A percentile compares a stretch with the other conserved stretches of the same genome.
Evolutionary conservation across 2,888 invertebrate genomes (phyloP).

Genomic region (Xanthia togata): DNA sequence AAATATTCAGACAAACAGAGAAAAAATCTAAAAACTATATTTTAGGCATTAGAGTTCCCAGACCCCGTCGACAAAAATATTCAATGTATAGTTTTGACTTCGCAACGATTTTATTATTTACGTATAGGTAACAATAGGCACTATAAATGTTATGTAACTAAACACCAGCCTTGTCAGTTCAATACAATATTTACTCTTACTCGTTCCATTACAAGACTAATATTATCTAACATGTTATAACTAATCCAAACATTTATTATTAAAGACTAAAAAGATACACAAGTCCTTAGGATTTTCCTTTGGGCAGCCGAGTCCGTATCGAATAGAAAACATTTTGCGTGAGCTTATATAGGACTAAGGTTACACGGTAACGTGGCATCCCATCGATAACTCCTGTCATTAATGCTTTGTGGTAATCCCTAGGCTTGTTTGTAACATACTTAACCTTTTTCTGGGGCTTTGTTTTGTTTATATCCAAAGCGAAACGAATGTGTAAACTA

Average conservation of each 20-base stretch:
- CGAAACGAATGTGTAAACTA: background rate
- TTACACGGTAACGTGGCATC: background rate
- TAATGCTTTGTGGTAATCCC: slow-evolving; percentile 16
- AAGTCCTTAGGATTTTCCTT: background rate
- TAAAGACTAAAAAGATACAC: background rate
- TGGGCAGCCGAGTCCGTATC: background rate
- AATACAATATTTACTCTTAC: slow-evolving; percentile 17
- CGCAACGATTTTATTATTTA: too few relatives aligned
- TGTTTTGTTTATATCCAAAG: slow-evolving; percentile 1
- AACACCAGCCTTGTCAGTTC: slow-evolving; percentile 1
- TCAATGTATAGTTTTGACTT: too few relatives aligned
- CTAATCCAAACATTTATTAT: background rate
- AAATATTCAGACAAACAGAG: too few relatives aligned
- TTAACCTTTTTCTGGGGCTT: slow-evolving; percentile 1
- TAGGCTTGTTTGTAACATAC: background rate
- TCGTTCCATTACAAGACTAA: background rate
- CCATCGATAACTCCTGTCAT: slow-evolving; percentile 16
- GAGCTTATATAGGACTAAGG: background rate
- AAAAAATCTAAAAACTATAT: too few relatives aligned
- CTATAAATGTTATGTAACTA: background rate
- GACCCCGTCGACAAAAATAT: too few relatives aligned
- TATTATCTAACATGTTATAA: background rate
- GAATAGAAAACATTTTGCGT: background rate
- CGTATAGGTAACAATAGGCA: too few relatives aligned
- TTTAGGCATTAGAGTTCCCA: too few relatives aligned